Evolutionary conservation across 2,888 invertebrate species (phyloP).

Genomic region (Candidula unifasciata): DNA sequence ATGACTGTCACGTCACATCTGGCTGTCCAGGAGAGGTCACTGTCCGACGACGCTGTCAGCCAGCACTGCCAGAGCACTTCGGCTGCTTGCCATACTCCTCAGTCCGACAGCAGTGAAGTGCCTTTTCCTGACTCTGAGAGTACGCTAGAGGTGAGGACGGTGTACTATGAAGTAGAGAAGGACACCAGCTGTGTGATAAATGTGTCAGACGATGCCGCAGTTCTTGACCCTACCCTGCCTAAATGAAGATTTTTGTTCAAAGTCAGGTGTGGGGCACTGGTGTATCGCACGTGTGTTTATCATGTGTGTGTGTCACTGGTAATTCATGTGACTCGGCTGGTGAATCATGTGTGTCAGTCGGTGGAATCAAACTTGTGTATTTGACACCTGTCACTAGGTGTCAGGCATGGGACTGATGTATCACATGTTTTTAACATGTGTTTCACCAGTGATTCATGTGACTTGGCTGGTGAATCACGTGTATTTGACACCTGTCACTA

Average conservation of each 20-base stretch:
- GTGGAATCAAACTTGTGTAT: too few species aligned
- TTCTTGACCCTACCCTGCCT: slow-evolving; percentile 3
- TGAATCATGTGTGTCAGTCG: too few species aligned
- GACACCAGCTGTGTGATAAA: slow-evolving; percentile 50
- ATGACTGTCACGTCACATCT: slow-evolving; percentile 69
- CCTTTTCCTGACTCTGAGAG: slow-evolving; percentile 42
- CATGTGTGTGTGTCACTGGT: too few species aligned
- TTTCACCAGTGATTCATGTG: too few species aligned
- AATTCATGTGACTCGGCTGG: too few species aligned
- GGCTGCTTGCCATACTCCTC: slow-evolving; percentile 31
- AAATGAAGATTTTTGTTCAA: neutral
- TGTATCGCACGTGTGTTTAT: too few species aligned
- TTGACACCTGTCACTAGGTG: too few species aligned
- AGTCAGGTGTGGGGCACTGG: too few species aligned
- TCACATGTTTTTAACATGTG: too few species aligned
- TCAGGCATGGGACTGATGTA: too few species aligned
- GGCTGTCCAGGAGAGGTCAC: slow-evolving; percentile 72
- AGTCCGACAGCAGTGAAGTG: slow-evolving; percentile 30
- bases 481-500: too few species aligned
- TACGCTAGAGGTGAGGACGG: slow-evolving; percentile 24
- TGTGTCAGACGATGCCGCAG: slow-evolving; percentile 36
- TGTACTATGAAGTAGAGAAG: slow-evolving; percentile 46
- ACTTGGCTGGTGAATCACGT: too few species aligned
- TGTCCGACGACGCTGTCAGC: slow-evolving; percentile 62
- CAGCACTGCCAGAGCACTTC: slow-evolving; percentile 32